Conservation (phyloP, 2,888 invertebrate genomes). For the Schizaphis graminum region DNA sequence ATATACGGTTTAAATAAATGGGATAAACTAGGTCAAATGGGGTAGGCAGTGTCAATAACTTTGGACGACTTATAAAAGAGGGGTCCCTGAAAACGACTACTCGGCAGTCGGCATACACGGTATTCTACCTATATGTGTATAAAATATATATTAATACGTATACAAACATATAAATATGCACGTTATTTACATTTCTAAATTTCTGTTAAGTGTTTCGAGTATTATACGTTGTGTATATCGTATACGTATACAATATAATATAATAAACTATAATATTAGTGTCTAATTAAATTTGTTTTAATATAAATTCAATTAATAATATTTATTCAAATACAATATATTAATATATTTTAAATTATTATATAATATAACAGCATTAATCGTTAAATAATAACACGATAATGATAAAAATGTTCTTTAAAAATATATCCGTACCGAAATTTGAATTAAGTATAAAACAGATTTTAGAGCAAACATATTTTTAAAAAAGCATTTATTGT, state of each 20-base stretch:
- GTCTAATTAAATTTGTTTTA: background rate
- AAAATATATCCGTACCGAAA: background rate
- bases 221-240: background rate
- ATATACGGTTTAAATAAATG: slow-evolving; percentile 11
- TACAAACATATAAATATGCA: background rate
- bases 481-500: background rate
- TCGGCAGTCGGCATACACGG: background rate
- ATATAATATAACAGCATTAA: background rate
- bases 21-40: slow-evolving; percentile 52
- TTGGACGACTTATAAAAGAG: background rate
- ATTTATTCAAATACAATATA: background rate
- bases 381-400: background rate
- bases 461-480: background rate
- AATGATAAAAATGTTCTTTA: background rate
- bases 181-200: slow-evolving; percentile 1
- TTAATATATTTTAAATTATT: background rate
- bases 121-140: background rate
- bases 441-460: background rate
- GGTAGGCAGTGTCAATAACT: slow-evolving; percentile 45
- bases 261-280: background rate
- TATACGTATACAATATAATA: background rate
- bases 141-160: background rate
- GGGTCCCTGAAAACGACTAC: slow-evolving; percentile 12
- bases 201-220: background rate
- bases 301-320: background rate